A percentile compares a stretch with the other conserved stretches of the same genome.
phyloP scores from a whole-genome alignment of 2,113 vertebrate genomes.

The Chlamydotis undulata region DNA sequence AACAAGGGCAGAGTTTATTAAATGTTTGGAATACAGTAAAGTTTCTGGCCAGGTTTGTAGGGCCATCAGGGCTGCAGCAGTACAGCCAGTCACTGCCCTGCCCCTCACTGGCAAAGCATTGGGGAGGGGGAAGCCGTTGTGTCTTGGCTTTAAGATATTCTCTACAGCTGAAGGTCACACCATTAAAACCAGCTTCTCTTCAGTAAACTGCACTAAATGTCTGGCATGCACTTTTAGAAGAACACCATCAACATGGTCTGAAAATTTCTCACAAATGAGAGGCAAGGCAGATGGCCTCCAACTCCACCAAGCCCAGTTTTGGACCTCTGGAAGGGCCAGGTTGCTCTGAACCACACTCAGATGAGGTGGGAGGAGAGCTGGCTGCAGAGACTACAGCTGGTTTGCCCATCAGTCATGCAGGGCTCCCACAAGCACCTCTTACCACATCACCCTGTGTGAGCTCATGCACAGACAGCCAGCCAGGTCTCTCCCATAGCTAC shows the following conservation, averaged over 20 bases:
- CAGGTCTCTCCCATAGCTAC: neutral
- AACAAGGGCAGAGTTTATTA: conserved; percentile 40
- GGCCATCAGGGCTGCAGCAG: neutral
- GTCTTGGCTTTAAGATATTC: neutral
- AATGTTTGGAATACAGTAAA: conserved; percentile 7
- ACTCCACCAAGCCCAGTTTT: neutral
- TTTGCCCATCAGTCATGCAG: too few relatives aligned
- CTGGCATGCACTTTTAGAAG: neutral
- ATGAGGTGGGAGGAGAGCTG: neutral
- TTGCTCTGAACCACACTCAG: neutral
- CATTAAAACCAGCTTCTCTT: neutral
- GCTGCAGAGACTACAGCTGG: too few relatives aligned
- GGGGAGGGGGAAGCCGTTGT: neutral
- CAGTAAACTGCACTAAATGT: neutral
- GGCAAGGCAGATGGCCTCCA: neutral
- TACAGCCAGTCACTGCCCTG: neutral
- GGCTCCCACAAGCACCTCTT: neutral
- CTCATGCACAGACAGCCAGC: neutral
- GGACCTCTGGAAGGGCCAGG: neutral
- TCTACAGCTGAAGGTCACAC: neutral
- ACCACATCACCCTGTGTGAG: too few relatives aligned
- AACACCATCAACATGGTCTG: neutral
- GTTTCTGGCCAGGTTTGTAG: neutral
- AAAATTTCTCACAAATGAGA: neutral
- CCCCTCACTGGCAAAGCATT: neutral